Evolutionary conservation across 2,113 vertebrate species (phyloP).

Genomic region (Dipodomys spectabilis): DNA sequence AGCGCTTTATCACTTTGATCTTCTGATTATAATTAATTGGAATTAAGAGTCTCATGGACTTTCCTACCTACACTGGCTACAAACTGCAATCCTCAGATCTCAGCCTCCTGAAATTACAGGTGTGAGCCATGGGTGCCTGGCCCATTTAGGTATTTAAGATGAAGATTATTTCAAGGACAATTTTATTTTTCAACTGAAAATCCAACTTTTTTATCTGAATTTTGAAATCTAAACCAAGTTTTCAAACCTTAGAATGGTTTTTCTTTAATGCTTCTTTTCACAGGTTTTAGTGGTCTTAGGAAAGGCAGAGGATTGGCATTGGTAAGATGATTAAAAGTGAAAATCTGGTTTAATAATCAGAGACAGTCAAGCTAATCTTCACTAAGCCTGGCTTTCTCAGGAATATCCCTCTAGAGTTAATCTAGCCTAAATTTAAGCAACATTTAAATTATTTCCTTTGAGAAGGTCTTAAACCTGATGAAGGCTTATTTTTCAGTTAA

Average conservation of each 20-base stretch:
- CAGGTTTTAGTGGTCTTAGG: not conserved
- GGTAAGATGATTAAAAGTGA: not conserved
- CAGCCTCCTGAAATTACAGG: no score
- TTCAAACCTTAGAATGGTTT: not conserved
- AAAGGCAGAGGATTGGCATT: not conserved
- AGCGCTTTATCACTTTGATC: no score
- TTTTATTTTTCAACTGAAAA: not conserved
- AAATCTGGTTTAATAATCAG: not conserved
- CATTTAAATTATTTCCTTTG: slow-evolving; percentile 19
- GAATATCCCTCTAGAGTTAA: not conserved
- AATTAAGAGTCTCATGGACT: no score
- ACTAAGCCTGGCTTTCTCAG: not conserved
- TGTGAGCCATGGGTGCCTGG: no score
- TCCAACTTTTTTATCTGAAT: not conserved
- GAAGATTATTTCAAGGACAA: slow-evolving; percentile 8
- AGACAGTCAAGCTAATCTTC: not conserved
- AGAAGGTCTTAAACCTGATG: not conserved
- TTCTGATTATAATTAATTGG: no score
- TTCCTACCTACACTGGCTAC: no score
- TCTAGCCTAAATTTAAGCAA: slow-evolving; percentile 39
- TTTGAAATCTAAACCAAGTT: slow-evolving; percentile 35
- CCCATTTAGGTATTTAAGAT: not conserved
- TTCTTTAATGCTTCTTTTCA: not conserved
- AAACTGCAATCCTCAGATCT: no score
- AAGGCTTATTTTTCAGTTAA: slow-evolving; percentile 42